Percentiles rank a stretch among this genome's conserved stretches.
phyloP scores from a whole-genome alignment of 2,888 invertebrate genomes.

The Idaea dimidiata region DNA sequence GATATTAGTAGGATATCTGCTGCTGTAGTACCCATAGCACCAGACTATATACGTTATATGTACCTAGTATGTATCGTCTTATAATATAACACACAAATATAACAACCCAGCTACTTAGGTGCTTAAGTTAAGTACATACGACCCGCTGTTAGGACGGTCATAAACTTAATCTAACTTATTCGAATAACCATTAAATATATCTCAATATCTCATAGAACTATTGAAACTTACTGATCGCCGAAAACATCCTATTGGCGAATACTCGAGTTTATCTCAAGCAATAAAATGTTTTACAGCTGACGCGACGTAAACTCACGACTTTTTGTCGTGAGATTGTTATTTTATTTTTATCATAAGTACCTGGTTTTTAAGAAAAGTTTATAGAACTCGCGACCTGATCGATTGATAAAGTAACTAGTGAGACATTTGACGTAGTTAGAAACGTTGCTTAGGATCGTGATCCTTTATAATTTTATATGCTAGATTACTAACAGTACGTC shows the following conservation, averaged over 20 bases:
- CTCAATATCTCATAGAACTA: conserved; percentile 1
- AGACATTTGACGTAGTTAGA: too few species aligned
- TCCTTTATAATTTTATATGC: too few species aligned
- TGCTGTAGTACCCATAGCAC: too few species aligned
- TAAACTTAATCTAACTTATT: not conserved
- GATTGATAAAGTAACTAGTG: too few species aligned
- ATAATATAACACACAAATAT: not conserved
- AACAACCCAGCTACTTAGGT: not conserved
- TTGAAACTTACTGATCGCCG: not conserved
- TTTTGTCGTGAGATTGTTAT: not conserved
- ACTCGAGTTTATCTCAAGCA: conserved; percentile 9
- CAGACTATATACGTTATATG: too few species aligned
- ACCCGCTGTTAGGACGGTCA: not conserved
- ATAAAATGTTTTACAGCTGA: conserved; percentile 24
- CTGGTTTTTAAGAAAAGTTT: too few species aligned
- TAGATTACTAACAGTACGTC: too few species aligned
- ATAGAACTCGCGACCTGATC: too few species aligned
- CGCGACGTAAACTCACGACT: not conserved
- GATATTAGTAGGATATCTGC: too few species aligned
- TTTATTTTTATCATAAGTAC: too few species aligned
- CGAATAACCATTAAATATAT: not conserved
- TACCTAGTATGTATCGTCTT: too few species aligned
- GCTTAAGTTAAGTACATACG: not conserved
- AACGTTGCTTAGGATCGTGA: too few species aligned
- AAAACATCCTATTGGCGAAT: not conserved